Evolutionary conservation across 1,140 invertebrate genomes (phyloP).

Genomic region (Belonocnema kinseyi): DNA sequence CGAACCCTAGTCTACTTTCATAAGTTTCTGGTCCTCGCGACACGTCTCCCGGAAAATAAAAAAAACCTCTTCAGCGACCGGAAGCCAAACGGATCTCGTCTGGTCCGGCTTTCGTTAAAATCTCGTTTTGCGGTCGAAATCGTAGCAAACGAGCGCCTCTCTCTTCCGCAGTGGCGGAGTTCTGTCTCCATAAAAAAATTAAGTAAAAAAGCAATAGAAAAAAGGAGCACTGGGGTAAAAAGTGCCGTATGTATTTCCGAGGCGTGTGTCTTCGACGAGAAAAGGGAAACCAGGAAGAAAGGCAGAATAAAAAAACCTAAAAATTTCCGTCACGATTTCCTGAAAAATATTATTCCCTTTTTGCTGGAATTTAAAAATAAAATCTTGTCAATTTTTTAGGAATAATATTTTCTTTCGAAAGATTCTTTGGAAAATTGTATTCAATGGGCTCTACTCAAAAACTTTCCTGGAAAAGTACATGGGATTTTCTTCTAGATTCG

Average conservation of each 20-base stretch:
- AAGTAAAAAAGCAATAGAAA: conserved; percentile 7
- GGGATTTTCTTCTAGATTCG: too few relatives aligned
- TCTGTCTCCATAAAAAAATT: conserved; percentile 17
- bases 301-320: background rate
- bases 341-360: too few relatives aligned
- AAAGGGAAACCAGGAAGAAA: background rate
- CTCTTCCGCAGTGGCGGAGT: conserved; percentile 4
- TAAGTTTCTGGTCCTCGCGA: background rate
- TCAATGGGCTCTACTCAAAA: too few relatives aligned
- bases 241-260: conserved; percentile 16
- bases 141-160: conserved; percentile 10
- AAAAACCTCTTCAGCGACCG: background rate
- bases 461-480: too few relatives aligned
- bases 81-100: conserved; percentile 30
- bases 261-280: conserved; percentile 7
- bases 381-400: too few relatives aligned
- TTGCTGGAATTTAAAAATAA: too few relatives aligned
- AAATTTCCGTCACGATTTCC: background rate
- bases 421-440: too few relatives aligned
- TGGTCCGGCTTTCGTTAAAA: conserved; percentile 31
- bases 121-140: conserved; percentile 31
- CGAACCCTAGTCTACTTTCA: background rate
- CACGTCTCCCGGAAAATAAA: conserved; percentile 6
- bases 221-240: background rate
- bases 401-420: too few relatives aligned